Conservation (phyloP, 2,797 vertebrate genomes). For the Scarus forsteni region DNA sequence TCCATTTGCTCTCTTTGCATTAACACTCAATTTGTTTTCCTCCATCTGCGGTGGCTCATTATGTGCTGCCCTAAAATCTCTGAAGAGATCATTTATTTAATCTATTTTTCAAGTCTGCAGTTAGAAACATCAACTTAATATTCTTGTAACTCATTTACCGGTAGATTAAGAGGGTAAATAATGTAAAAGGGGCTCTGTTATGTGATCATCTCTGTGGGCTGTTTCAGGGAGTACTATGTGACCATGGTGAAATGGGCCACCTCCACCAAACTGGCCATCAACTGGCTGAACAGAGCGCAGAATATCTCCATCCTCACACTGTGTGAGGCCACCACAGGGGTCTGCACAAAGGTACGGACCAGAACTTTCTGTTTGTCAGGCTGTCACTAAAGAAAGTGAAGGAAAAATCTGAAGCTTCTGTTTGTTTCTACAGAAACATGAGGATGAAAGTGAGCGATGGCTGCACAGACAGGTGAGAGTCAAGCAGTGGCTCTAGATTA, state of each 20-base stretch:
- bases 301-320: slow-evolving; percentile 96
- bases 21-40: slow-evolving; percentile 24
- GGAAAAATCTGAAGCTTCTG: not conserved
- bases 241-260: slow-evolving; percentile 99
- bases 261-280: slow-evolving; percentile 95
- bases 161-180: not conserved
- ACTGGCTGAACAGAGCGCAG: slow-evolving; percentile 97
- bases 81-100: slow-evolving; percentile 28
- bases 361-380: no score
- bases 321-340: slow-evolving; percentile 95
- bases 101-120: slow-evolving; percentile 18
- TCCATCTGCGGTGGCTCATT: slow-evolving; percentile 29
- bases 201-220: slow-evolving; percentile 8
- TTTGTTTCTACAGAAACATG: slow-evolving; percentile 90
- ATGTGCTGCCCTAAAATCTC: slow-evolving; percentile 17
- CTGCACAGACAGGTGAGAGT: slow-evolving; percentile 92
- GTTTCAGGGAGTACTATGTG: slow-evolving; percentile 92
- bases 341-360: slow-evolving; percentile 92
- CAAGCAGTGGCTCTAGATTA: no score
- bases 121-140: slow-evolving; percentile 5
- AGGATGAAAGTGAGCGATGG: slow-evolving; percentile 95
- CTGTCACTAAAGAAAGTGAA: no score
- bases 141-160: slow-evolving; percentile 1
- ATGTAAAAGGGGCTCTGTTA: not conserved
- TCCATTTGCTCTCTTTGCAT: slow-evolving; percentile 28